Base-by-base conservation (phyloP, 2,888 invertebrate species). In the Metopia argyrocephala region DNA sequence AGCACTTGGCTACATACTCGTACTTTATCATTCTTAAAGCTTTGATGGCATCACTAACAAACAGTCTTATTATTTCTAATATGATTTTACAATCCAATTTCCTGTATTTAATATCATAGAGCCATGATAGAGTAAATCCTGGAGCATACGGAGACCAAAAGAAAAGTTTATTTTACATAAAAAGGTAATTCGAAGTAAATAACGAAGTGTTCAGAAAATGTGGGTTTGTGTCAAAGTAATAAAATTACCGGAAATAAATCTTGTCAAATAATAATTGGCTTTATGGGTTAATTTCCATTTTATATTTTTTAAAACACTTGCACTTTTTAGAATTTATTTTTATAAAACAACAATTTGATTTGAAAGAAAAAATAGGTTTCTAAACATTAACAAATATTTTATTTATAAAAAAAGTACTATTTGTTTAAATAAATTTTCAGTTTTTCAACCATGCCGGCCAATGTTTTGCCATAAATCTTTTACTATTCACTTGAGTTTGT, bases 401-500 rank as follows among this genome's bases (percentile, higher is more conserved):
- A 27, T 54, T 54, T 54, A 20, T 23, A 18, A 7, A 57, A 20
- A 57, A 20, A 15, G n/a, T 9, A 1, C 15, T 27, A 12, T 45
- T 28, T 45, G 2, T 27, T 27, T 48, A 6, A 3, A n/a, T n/a
- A n/a, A n/a, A n/a, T n/a, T n/a, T n/a, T n/a, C n/a, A n/a, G 21
- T 3, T 52, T 38, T 0, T 5, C 5, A 45, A 64, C 27, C 6
- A 52, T 71, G 70, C 61, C 76, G 82, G 75, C 75, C 78, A 82
- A 61, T 74, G 73, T 69, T 61, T 48, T 54, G n/a, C 66, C 57
- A 82, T 79, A 78, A 79, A 82, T 79, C 75, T 78, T 82, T 71
- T 68, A 82, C 69, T 76, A 82, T 79, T 64, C 82, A 82, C 78
- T 82, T 25, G 76, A 73, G 82, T 76, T 64, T 82, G 71, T 82